Evolutionary conservation across 1,140 invertebrate species (phyloP).

Genomic region (Drosophila fuyamai): DNA sequence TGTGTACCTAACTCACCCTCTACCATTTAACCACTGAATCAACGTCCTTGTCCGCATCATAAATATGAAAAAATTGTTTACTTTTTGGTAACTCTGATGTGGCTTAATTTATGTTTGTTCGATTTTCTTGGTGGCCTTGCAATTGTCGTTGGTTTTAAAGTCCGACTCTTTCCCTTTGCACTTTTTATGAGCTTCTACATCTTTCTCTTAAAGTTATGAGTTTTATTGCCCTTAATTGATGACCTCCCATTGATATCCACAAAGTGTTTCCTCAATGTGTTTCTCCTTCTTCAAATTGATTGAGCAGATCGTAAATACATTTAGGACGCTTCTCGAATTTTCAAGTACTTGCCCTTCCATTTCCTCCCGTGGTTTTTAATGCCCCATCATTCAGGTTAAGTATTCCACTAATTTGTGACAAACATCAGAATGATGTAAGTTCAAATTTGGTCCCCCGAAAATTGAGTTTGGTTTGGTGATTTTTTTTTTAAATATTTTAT

Average conservation of each 20-base stretch:
- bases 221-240: conserved; percentile 44
- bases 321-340: conserved; percentile 28
- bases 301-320: conserved; percentile 35
- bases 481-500: conserved; percentile 38
- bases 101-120: conserved; percentile 54
- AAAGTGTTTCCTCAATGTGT: conserved; percentile 31
- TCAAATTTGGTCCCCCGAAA: conserved; percentile 2
- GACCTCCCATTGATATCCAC: conserved; percentile 14
- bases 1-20: conserved; percentile 54
- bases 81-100: conserved; percentile 63
- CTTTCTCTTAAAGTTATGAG: conserved; percentile 16
- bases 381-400: conserved; percentile 12
- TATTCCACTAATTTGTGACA: conserved; percentile 39
- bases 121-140: conserved; percentile 14
- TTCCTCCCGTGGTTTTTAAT: background rate
- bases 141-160: background rate
- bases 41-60: conserved; percentile 8
- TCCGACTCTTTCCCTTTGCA: background rate
- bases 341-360: conserved; percentile 11
- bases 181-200: background rate
- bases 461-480: background rate
- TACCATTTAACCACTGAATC: background rate
- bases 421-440: conserved; percentile 22
- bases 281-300: conserved; percentile 18
- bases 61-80: conserved; percentile 54